Evolutionary conservation across 2,113 vertebrate species (phyloP), one percentile per base, ranked within the genome.

Genomic region (Vombatus ursinus): DNA sequence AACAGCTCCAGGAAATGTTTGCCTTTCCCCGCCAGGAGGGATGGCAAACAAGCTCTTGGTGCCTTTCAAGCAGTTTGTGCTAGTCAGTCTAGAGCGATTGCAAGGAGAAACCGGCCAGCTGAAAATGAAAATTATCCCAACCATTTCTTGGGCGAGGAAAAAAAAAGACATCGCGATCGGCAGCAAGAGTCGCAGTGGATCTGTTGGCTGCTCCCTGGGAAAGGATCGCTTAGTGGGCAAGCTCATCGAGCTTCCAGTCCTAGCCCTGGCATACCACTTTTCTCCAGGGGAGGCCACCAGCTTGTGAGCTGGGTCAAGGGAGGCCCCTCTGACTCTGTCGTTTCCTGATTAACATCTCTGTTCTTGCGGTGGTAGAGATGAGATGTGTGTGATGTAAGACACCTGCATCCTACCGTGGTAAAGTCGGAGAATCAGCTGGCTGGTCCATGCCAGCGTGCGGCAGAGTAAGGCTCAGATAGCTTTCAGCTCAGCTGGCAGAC

Each of bases 1-100:
- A 93, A 51, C 4, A 7, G 90, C 96, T 94, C 92, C 96, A 91
- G 97, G 97, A 96, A 98, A 96, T 98, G 95, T 97, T 98, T 98
- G 96, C 94, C 25, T 97, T 98, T 97, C 98, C 96, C 96, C 95
- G 57, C 91, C 19, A 47, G 96, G 96, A 97, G 96, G 98, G 95
- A 97, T 95, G 97, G 94, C 95, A 97, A 97, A 97, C 95, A 97
- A 92, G 89, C 89, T 25, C 54, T 51, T 19, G 24, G 0, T 91
- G 94, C 92, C 50, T 94, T 91, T 96, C 91, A 95, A 57, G 90
- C 89, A 91, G 97, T 96, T 25, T 11, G 2, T 8, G 6, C 52
- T 90, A 95, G 96, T 25, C 92, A 52, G 93, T 68, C 0, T 53
- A 53, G 92, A 93, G 26, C 3, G 19, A 90, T 90, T 31, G 49